Base-by-base conservation (phyloP, 2,888 invertebrate species). In the Andrena chrysosceles region DNA sequence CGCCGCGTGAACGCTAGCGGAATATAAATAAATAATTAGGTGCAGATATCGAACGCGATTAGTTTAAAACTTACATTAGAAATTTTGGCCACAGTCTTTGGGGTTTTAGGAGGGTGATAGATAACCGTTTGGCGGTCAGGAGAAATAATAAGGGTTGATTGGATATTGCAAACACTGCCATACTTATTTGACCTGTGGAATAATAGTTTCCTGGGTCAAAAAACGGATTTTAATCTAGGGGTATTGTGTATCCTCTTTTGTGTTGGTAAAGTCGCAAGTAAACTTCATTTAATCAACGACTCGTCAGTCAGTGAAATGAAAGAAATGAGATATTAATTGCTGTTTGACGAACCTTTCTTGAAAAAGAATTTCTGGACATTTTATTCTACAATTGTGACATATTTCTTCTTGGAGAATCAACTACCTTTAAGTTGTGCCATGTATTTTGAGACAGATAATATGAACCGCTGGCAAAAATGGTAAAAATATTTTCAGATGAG, bases 151-250 rank as follows among this genome's bases (percentile, higher is more conserved):
- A 56, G 4, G 1, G 8, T 20, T 10, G 42, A 0, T 56, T 10
- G 26, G 20, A 5, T 23, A 23, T 56, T 56, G 20, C n/a, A 20
- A 54, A 54, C 23, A 20, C 20, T 20, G 54, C 10, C 20, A 5
- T 20, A 13, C 42, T 52, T 48, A 48, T 49, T 72, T 13, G 23
- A 42, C 10, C 29, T 2, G 42, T 23, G 31, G 49, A 54, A 63
- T 48, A 33, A 10, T 3, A 42, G 64, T 64, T 48, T 59, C 16
- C 42, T 20, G 73, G 42, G 59, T 13, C 13, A 52, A 31, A 42
- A 60, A 72, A 66, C 42, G 29, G 59, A 66, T 64, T 77, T 66
- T 54, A 54, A 8, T 23, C 31, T 23, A 48, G 26, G 33, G 42
- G 49, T 8, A 66, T 10, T 66, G 16, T 10, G 13, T 49, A 16